These are phyloP conservation scores for Aethes cnicana DNA, from an alignment of 2,888 invertebrate genomes.

Conservation along the genomic window DNA sequence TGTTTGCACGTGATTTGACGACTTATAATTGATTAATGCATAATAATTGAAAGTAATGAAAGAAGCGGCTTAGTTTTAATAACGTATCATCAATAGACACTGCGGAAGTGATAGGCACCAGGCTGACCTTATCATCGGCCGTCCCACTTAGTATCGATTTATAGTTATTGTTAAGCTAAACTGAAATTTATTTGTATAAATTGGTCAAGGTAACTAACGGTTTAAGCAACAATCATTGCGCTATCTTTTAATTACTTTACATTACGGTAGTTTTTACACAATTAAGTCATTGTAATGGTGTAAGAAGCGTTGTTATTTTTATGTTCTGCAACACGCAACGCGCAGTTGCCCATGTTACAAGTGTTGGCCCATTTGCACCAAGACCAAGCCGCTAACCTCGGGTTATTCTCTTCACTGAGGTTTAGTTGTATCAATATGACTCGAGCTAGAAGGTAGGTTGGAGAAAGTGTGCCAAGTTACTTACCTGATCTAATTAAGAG, in stretches of 20 bases:
- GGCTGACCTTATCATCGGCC: not conserved
- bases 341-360: not conserved
- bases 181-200: constrained; percentile 36
- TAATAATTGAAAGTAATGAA: constrained; percentile 19
- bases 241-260: constrained; percentile 36
- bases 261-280: constrained; percentile 29
- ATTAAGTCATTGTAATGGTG: constrained; percentile 26
- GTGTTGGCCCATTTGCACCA: too few species aligned
- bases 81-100: not conserved
- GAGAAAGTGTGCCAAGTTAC: too few species aligned
- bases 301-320: constrained; percentile 16
- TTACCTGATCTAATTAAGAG: not conserved
- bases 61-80: constrained; percentile 1
- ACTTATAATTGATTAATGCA: constrained; percentile 21
- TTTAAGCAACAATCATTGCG: constrained; percentile 42
- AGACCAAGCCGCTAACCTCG: too few species aligned
- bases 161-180: too few species aligned
- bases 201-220: constrained; percentile 48
- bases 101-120: constrained; percentile 8
- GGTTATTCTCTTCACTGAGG: too few species aligned
- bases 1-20: constrained; percentile 38
- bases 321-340: constrained; percentile 5
- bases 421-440: too few species aligned
- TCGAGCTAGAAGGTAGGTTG: too few species aligned
- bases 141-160: too few species aligned